Conservation (phyloP, 1,140 invertebrate genomes). For the Calliopsis andreniformis region DNA sequence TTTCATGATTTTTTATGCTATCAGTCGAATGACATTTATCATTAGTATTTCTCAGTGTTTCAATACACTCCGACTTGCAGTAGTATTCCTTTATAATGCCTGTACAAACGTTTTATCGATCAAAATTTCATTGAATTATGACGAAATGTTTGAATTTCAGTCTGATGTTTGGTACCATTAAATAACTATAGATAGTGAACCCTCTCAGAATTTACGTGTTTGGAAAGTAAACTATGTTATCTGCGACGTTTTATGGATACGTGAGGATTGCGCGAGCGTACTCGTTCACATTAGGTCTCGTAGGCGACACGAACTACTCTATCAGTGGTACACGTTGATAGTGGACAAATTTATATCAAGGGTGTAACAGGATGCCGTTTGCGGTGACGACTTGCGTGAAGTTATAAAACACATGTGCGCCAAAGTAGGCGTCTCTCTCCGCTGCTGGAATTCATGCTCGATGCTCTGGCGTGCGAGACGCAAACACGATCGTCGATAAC, state of each 20-base stretch:
- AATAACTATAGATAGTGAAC: no score
- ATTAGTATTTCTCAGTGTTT: background rate
- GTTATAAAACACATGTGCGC: slow-evolving; percentile 68
- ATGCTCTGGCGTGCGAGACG: slow-evolving; percentile 30
- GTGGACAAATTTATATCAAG: slow-evolving; percentile 59
- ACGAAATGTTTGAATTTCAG: no score
- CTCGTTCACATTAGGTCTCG: background rate
- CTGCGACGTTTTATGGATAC: background rate
- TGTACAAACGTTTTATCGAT: no score
- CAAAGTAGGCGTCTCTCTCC: slow-evolving; percentile 53
- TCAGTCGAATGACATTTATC: background rate
- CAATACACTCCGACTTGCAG: background rate
- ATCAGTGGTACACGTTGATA: slow-evolving; percentile 25
- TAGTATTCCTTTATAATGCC: no score
- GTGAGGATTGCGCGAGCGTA: background rate
- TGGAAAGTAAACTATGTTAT: background rate
- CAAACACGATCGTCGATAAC: slow-evolving; percentile 42
- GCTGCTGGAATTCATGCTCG: slow-evolving; percentile 45
- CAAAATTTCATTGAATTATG: no score
- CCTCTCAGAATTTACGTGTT: no score
- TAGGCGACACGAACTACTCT: background rate
- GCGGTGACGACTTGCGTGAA: slow-evolving; percentile 58
- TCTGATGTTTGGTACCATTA: no score
- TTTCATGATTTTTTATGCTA: background rate
- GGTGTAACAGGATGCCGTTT: slow-evolving; percentile 61